Evolutionary conservation across 2,888 invertebrate genomes (phyloP).

Genomic region (Conus canariensis): DNA sequence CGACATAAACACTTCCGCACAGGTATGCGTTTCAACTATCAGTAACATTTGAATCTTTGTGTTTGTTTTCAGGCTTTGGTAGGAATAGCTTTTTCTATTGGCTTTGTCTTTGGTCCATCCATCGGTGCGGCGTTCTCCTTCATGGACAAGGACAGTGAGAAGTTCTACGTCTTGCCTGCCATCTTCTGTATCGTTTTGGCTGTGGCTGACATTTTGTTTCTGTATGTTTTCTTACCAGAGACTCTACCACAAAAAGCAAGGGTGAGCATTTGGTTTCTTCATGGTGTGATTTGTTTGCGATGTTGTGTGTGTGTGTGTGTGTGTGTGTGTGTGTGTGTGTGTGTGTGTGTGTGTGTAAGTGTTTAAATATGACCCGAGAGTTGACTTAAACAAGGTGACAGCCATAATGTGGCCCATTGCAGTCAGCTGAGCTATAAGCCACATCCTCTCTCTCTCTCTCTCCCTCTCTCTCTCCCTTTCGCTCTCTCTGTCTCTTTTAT

Average conservation of each 20-base stretch:
- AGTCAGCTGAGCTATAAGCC: no score
- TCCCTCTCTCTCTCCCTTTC: not conserved
- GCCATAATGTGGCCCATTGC: no score
- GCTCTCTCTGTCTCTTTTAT: not conserved
- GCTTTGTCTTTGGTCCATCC: constrained; percentile 97
- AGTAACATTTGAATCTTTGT: not conserved
- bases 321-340: not conserved
- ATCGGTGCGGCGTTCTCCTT: constrained; percentile 87
- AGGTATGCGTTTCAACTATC: not conserved
- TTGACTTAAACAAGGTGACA: not conserved
- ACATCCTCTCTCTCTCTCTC: no score
- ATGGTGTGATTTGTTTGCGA: not conserved
- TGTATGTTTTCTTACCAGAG: constrained; percentile 88
- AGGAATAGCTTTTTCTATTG: constrained; percentile 97
- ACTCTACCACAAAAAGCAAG: constrained; percentile 86
- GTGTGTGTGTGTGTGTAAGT: constrained; percentile 19
- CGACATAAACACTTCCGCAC: not conserved
- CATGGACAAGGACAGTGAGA: constrained; percentile 81
- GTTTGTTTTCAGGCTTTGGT: constrained; percentile 88
- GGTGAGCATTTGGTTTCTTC: constrained; percentile 64
- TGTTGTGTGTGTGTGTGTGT: not conserved
- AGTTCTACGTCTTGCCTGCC: constrained; percentile 91
- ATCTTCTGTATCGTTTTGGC: constrained; percentile 83
- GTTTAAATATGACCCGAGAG: not conserved
- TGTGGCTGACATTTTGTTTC: constrained; percentile 87